Evolutionary conservation across 2,113 vertebrate species (phyloP).

Genomic region (Ctenomys sociabilis): DNA sequence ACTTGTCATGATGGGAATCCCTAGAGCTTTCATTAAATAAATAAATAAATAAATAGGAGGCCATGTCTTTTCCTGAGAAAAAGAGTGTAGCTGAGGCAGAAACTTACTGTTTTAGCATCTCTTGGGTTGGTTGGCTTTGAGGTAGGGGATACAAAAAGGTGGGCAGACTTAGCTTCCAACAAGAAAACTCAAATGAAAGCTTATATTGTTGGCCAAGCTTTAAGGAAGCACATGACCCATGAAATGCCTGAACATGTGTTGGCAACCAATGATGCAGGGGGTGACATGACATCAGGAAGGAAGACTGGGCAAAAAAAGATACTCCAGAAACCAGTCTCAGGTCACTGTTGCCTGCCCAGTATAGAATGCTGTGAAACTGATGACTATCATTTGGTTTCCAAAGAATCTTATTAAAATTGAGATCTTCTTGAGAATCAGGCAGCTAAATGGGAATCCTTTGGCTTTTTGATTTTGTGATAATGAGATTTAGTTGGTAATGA

Average conservation of each 20-base stretch:
- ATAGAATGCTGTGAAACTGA: slow-evolving; percentile 14
- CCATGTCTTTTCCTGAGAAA: neutral
- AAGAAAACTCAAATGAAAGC: slow-evolving; percentile 52
- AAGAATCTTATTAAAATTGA: slow-evolving; percentile 51
- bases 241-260: slow-evolving; percentile 68
- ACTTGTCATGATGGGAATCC: neutral
- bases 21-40: neutral
- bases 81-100: neutral
- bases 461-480: slow-evolving; percentile 55
- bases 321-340: slow-evolving; percentile 57
- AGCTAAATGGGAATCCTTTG: slow-evolving; percentile 6
- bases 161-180: slow-evolving; percentile 36
- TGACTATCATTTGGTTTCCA: neutral
- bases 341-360: slow-evolving; percentile 45
- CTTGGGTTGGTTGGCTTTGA: neutral
- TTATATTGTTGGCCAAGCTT: slow-evolving; percentile 63
- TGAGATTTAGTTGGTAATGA: slow-evolving; percentile 45
- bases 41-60: neutral
- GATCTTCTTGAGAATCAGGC: neutral
- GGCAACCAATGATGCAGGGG: slow-evolving; percentile 79
- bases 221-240: slow-evolving; percentile 77
- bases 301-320: slow-evolving; percentile 43
- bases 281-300: slow-evolving; percentile 57
- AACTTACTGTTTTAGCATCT: neutral
- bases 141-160: neutral